A percentile compares a stretch with the other conserved stretches of the same genome.
These are phyloP conservation scores for Lagenorhynchus albirostris DNA, from an alignment of 2,113 vertebrate genomes.

Conservation along the genomic window DNA sequence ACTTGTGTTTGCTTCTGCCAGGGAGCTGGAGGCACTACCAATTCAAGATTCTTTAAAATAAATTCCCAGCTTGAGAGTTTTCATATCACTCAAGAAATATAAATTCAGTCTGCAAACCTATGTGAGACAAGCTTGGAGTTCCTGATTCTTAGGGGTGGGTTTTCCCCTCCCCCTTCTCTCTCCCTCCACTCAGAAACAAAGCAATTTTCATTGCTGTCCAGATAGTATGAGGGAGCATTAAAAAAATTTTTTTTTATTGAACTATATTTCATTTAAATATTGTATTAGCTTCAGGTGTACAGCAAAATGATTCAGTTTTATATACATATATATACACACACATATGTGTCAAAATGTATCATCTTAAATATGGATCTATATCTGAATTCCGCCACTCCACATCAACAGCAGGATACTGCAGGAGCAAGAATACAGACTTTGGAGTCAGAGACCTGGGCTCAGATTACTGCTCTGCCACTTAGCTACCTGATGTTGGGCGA, in stretches of 20 bases:
- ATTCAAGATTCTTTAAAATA: not conserved
- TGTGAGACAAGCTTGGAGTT: not conserved
- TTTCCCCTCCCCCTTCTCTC: not conserved
- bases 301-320: not conserved
- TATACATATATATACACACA: rapidly evolving
- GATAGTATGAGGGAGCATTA: not conserved
- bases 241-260: not conserved
- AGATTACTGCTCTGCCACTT: not conserved
- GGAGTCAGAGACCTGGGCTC: not conserved
- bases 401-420: not conserved
- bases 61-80: not conserved
- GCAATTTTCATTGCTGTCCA: not conserved
- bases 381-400: not conserved
- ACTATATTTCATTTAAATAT: not conserved
- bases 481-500: not conserved
- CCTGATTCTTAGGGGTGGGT: not conserved
- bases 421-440: not conserved
- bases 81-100: not conserved
- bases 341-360: not conserved
- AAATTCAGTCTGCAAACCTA: not conserved
- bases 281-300: not conserved
- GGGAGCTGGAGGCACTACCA: not conserved
- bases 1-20: not conserved
- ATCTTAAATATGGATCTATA: not conserved
- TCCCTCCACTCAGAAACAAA: not conserved